phyloP scores from a whole-genome alignment of 1,140 invertebrate species.

The Brachionus calyciflorus region DNA sequence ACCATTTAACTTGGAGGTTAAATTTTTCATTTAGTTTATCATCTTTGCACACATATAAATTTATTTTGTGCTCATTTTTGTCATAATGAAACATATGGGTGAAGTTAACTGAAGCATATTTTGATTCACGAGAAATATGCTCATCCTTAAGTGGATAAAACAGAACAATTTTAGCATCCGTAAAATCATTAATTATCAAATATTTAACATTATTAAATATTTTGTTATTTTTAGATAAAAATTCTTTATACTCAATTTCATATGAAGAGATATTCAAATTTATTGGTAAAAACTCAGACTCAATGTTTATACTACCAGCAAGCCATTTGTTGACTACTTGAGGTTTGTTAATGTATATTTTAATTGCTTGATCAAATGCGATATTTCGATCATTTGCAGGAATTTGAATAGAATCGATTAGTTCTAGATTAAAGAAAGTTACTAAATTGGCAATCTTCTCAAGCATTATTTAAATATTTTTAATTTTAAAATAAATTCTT shows the following conservation, averaged over 20 bases:
- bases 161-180: neutral
- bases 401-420: too few species aligned
- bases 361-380: constrained; percentile 21
- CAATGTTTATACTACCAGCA: constrained; percentile 22
- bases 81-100: neutral
- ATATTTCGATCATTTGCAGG: too few species aligned
- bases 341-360: constrained; percentile 29
- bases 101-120: neutral
- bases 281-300: neutral
- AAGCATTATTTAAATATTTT: too few species aligned
- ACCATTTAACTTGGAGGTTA: constrained; percentile 17
- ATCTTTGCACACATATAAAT: neutral
- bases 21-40: neutral
- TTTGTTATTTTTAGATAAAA: constrained; percentile 26
- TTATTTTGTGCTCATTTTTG: neutral
- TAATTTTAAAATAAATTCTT: too few species aligned
- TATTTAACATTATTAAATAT: constrained; percentile 38
- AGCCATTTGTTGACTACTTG: constrained; percentile 45
- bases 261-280: neutral
- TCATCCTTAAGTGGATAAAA: neutral
- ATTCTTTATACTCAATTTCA: constrained; percentile 5
- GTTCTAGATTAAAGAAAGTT: too few species aligned
- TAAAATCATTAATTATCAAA: neutral
- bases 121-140: neutral
- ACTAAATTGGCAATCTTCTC: too few species aligned